Percentiles rank a stretch among this genome's conserved stretches.
Conservation (phyloP, 2,113 vertebrate species). For the Psammodynastes pulverulentus region DNA sequence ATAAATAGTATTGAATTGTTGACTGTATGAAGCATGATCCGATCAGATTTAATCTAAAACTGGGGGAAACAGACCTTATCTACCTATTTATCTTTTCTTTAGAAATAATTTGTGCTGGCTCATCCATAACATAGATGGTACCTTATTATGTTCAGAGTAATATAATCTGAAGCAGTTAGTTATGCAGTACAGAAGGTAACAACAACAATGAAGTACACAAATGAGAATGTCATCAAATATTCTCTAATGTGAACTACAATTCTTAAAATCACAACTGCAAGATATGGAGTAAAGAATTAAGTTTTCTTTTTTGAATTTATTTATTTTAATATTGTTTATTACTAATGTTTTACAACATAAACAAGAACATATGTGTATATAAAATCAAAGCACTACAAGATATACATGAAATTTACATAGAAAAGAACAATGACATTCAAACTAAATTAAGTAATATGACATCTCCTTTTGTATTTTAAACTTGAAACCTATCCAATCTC, state of each 20-base stretch:
- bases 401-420: background rate
- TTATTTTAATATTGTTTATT: background rate
- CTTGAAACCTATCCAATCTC: background rate
- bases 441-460: background rate
- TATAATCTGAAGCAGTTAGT: background rate
- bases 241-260: background rate
- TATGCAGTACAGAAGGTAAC: background rate
- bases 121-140: background rate
- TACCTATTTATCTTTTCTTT: slow-evolving; percentile 4
- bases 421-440: background rate
- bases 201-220: background rate
- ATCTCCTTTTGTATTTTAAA: background rate
- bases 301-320: background rate
- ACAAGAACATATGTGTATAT: background rate
- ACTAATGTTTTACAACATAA: background rate
- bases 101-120: background rate
- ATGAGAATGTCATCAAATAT: background rate
- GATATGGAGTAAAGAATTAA: background rate
- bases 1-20: slow-evolving; percentile 18
- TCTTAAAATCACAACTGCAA: background rate
- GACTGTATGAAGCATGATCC: slow-evolving; percentile 6
- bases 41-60: slow-evolving; percentile 13
- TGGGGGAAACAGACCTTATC: slow-evolving; percentile 13
- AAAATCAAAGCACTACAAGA: background rate
- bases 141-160: background rate